These are phyloP conservation scores for Apis dorsata DNA, from an alignment of 1,140 invertebrate species.

Conservation along the genomic window DNA sequence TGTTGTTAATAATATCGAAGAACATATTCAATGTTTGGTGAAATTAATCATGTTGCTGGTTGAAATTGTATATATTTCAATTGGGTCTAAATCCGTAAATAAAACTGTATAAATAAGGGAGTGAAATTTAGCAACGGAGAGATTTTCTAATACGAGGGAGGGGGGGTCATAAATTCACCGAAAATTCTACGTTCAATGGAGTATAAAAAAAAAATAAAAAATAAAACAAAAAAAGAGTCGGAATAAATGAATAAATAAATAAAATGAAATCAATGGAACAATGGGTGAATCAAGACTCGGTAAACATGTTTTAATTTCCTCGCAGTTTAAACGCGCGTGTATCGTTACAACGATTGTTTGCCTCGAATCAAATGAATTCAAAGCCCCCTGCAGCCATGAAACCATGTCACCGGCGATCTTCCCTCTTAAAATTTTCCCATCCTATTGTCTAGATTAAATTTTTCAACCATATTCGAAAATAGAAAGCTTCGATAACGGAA, in stretches of 20 bases:
- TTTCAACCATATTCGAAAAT: no score
- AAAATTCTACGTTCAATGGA: neutral
- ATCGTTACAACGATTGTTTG: conserved; percentile 3
- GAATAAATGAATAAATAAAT: neutral
- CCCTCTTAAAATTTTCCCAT: neutral
- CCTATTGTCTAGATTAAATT: no score
- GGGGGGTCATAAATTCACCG: neutral
- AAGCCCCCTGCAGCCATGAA: neutral
- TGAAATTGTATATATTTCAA: no score
- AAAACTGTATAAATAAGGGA: no score
- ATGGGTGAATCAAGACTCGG: neutral
- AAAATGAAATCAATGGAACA: neutral
- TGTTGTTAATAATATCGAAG: no score
- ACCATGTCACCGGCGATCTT: neutral
- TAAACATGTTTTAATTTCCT: neutral
- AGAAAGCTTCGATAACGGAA: no score
- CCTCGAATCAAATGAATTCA: neutral
- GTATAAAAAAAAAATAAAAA: neutral
- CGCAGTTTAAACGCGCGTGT: neutral
- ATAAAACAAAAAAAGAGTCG: no score
- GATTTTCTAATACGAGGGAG: no score
- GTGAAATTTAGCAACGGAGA: no score
- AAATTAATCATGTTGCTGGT: no score
- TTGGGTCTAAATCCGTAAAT: no score
- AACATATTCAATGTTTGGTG: no score